phyloP scores from a whole-genome alignment of 1,140 invertebrate species.

The Aradophagus sp. region DNA sequence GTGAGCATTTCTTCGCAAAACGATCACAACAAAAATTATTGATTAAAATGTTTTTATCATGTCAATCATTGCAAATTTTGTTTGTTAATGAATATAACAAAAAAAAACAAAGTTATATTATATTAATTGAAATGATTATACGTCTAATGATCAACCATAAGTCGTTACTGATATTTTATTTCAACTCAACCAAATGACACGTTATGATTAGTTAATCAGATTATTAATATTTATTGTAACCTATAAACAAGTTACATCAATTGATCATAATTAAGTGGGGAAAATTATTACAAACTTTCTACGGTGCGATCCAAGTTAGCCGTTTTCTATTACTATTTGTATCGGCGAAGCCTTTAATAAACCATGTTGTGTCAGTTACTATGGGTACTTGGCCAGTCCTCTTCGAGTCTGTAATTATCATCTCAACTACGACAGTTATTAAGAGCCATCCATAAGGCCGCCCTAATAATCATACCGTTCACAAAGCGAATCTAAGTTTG shows the following conservation, averaged over 20 bases:
- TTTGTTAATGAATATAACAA: too few species aligned
- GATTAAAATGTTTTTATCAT: too few species aligned
- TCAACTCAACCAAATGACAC: too few species aligned
- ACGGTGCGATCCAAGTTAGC: constrained; percentile 8
- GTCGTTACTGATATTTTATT: too few species aligned
- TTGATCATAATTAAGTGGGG: constrained; percentile 9
- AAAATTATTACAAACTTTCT: constrained; percentile 11
- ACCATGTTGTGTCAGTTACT: constrained; percentile 55
- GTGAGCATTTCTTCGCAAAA: too few species aligned
- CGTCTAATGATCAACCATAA: too few species aligned
- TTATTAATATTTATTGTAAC: too few species aligned
- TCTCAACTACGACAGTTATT: constrained; percentile 44
- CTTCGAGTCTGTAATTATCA: constrained; percentile 61
- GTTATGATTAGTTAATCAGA: too few species aligned
- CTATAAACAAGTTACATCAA: not conserved
- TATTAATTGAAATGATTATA: too few species aligned
- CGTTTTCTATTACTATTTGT: constrained; percentile 30
- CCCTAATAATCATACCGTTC: constrained; percentile 19
- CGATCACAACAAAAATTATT: too few species aligned
- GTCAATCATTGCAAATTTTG: too few species aligned
- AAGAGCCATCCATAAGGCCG: constrained; percentile 29
- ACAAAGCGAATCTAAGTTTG: constrained; percentile 23
- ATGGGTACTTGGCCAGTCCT: constrained; percentile 41
- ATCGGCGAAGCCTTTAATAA: constrained; percentile 58
- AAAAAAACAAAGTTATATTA: too few species aligned